Evolutionary conservation across 1,140 invertebrate species (phyloP).

Genomic region (Araneus ventricosus): DNA sequence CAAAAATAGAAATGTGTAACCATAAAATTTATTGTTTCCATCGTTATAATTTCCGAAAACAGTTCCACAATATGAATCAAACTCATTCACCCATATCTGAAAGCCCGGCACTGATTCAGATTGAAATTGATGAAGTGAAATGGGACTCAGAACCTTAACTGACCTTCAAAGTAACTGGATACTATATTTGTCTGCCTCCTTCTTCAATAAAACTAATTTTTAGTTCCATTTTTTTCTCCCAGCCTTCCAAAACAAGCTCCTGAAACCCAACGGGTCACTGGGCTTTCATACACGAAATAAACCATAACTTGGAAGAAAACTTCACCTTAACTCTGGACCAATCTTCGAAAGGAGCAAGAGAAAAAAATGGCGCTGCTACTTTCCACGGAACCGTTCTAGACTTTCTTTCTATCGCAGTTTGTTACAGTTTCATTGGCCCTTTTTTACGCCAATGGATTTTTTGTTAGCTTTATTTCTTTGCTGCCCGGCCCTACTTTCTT

Average conservation of each 20-base stretch:
- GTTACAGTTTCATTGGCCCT: neutral
- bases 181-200: neutral
- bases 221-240: too few species aligned
- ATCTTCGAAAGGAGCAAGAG: neutral
- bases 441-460: neutral
- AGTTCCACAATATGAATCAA: neutral
- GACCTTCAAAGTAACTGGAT: neutral
- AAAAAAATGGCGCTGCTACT: neutral
- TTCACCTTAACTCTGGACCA: neutral
- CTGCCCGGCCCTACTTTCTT: neutral
- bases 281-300: neutral
- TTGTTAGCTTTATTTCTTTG: neutral
- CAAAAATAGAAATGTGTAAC: too few species aligned
- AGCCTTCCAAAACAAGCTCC: too few species aligned
- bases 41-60: neutral
- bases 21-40: neutral
- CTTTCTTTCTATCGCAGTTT: neutral
- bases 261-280: neutral
- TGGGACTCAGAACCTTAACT: neutral
- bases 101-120: neutral
- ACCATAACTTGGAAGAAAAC: neutral
- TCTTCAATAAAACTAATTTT: too few species aligned
- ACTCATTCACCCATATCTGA: neutral
- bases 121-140: neutral
- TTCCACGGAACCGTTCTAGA: neutral